Evolutionary conservation across 2,113 vertebrate genomes (phyloP).

Genomic region (Pollachius pollachius): DNA sequence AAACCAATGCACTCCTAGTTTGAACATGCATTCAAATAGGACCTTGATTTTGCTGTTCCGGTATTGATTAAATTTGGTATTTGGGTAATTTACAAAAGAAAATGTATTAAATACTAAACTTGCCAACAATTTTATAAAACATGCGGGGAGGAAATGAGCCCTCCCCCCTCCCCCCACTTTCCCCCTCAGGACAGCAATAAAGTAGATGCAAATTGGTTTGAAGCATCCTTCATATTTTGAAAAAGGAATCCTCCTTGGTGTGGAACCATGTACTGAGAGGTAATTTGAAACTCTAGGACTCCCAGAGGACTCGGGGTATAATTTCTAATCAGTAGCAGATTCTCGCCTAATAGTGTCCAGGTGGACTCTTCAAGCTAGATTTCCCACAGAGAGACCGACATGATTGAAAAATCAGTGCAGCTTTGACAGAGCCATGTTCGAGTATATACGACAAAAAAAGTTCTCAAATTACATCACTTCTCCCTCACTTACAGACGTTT

Average conservation of each 20-base stretch:
- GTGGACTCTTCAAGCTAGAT: slow-evolving; percentile 49
- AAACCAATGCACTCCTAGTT: too few species aligned
- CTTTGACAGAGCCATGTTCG: slow-evolving; percentile 17
- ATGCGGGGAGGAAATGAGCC: slow-evolving; percentile 19
- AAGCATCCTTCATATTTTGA: slow-evolving; percentile 36
- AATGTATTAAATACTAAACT: not conserved
- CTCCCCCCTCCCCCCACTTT: slow-evolving; percentile 6
- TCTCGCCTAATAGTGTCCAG: slow-evolving; percentile 41
- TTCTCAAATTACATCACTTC: not conserved
- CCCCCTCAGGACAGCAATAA: slow-evolving; percentile 24
- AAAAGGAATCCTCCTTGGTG: slow-evolving; percentile 31
- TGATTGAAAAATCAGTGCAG: slow-evolving; percentile 25
- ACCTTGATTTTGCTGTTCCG: too few species aligned
- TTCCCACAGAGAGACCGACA: slow-evolving; percentile 29
- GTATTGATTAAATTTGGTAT: too few species aligned
- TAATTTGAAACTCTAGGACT: slow-evolving; percentile 47
- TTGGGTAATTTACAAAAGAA: not conserved
- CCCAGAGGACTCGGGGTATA: slow-evolving; percentile 34
- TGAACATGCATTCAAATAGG: too few species aligned
- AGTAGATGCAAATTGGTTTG: slow-evolving; percentile 33
- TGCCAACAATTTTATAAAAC: slow-evolving; percentile 21
- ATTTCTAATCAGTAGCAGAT: slow-evolving; percentile 53
- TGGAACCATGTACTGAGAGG: slow-evolving; percentile 11
- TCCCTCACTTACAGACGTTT: not conserved
- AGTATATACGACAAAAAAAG: not conserved